These are phyloP conservation scores for Ptiloglossa arizonensis DNA, from an alignment of 1,140 invertebrate species.

Conservation along the genomic window DNA sequence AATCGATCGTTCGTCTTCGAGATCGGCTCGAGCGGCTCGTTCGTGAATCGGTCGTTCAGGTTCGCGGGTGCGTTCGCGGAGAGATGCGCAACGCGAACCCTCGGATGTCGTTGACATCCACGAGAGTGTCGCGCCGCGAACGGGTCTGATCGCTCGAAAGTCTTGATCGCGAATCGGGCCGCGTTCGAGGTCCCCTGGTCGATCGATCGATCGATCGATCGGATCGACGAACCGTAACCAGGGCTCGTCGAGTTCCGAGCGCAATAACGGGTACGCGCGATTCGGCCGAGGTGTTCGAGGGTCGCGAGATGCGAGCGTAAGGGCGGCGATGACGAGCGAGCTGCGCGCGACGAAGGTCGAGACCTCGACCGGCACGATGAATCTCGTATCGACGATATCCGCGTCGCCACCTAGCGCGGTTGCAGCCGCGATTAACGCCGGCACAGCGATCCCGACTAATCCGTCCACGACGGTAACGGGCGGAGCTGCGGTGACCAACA, in stretches of 20 bases:
- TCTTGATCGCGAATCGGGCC: background rate
- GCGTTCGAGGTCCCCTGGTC: background rate
- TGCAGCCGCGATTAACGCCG: constrained; percentile 74
- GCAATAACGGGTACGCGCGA: background rate
- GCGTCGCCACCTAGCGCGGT: constrained; percentile 68
- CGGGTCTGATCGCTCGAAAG: background rate
- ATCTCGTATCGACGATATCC: constrained; percentile 68
- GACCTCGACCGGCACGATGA: constrained; percentile 52
- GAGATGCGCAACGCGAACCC: constrained; percentile 14
- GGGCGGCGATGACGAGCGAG: constrained; percentile 32
- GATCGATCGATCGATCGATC: background rate
- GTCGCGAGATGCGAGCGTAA: constrained; percentile 5
- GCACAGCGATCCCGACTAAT: constrained; percentile 74
- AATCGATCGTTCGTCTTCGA: constrained; percentile 20
- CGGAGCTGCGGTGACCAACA: constrained; percentile 71
- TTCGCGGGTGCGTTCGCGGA: constrained; percentile 13
- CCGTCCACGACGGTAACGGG: constrained; percentile 74
- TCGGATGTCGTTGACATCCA: background rate
- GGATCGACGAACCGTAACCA: constrained; percentile 1
- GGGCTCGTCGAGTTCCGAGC: background rate
- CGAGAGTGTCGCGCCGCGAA: background rate
- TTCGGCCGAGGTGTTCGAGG: background rate
- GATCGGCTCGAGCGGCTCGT: background rate
- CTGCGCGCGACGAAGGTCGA: constrained; percentile 31
- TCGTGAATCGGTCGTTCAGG: background rate